Evolutionary conservation across 2,113 vertebrate genomes (phyloP).

Genomic region (Trachemys scripta): DNA sequence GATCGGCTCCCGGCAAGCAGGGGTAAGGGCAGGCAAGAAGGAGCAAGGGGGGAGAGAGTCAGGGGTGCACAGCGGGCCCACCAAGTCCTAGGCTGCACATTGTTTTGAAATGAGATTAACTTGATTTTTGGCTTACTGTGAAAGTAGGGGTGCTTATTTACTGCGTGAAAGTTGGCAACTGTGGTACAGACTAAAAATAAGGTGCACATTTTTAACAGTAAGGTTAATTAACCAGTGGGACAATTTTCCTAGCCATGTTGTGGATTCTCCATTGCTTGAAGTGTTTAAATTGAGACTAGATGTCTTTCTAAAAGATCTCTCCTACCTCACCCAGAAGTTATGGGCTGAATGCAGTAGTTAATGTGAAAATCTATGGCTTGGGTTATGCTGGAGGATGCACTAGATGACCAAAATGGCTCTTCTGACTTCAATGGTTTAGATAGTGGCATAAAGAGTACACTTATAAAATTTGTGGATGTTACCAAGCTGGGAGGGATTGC

Average conservation of each 20-base stretch:
- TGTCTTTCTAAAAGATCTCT: conserved; percentile 53
- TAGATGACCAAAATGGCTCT: background rate
- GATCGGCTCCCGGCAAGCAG: too few species aligned
- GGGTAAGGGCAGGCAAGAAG: too few species aligned
- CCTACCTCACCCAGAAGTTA: background rate
- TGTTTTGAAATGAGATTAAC: too few species aligned
- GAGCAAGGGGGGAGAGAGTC: too few species aligned
- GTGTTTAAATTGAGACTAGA: conserved; percentile 58
- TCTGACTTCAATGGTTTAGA: background rate
- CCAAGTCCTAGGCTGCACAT: too few species aligned
- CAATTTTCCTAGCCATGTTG: conserved; percentile 67
- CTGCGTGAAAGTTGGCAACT: background rate
- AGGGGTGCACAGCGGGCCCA: too few species aligned
- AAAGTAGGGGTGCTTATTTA: conserved; percentile 70
- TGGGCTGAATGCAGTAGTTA: conserved; percentile 46
- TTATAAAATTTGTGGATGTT: too few species aligned
- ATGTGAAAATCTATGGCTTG: conserved; percentile 6
- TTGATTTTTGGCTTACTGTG: background rate
- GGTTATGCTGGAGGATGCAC: background rate
- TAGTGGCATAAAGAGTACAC: too few species aligned
- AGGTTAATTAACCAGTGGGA: background rate
- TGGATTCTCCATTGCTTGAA: conserved; percentile 61
- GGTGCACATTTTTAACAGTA: too few species aligned
- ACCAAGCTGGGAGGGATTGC: too few species aligned
- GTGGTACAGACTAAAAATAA: background rate